Evolutionary conservation across 1,140 invertebrate genomes (phyloP), one percentile per base, ranked within the genome.

Genomic region (Pachypsylla venusta): DNA sequence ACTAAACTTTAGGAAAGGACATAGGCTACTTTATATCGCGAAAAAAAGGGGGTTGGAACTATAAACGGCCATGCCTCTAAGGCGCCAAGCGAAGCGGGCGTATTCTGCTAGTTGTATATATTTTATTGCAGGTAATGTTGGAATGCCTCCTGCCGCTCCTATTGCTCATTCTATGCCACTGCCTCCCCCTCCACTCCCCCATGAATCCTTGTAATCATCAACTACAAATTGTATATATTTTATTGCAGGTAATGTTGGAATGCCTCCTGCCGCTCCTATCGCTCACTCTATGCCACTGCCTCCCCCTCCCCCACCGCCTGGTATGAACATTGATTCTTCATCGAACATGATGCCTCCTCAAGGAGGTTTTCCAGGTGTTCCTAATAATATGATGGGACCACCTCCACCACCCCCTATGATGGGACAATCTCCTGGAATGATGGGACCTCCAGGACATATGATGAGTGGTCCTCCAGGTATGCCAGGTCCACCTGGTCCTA

Each of bases 391-490:
- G 42, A 63, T 63, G 60, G 60, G 60, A n/a, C 53, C 28, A n/a
- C 13, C 39, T 25, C 53, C 28, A n/a, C 13, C 39, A 7, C 40
- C 30, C 14, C 58, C 42, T 4, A 48, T 48, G 42, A 48, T 48
- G 42, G 16, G 42, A 3, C 42, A n/a, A n/a, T n/a, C 42, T 48
- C 42, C 61, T 16, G 57, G 57, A 1, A 40, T 30, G 1, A 60
- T 61, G 53, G 57, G 60, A 5, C 60, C 61, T 4, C 60, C 58
- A 24, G 60, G 54, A 7, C 58, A 53, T 53, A 61, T 61, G 60
- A 58, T 53, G 1, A 54, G 25, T 27, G 58, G 58, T 3, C 61
- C 53, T 25, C 59, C 26, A 12, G 28, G 28, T 10, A 25, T 54
- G n/a, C 27, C 54, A 42, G 53, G 22, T 14, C 60, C 56, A 14